These are phyloP conservation scores for Macroteleia sp. DNA, from an alignment of 2,888 invertebrate genomes.

Conservation along the genomic window DNA sequence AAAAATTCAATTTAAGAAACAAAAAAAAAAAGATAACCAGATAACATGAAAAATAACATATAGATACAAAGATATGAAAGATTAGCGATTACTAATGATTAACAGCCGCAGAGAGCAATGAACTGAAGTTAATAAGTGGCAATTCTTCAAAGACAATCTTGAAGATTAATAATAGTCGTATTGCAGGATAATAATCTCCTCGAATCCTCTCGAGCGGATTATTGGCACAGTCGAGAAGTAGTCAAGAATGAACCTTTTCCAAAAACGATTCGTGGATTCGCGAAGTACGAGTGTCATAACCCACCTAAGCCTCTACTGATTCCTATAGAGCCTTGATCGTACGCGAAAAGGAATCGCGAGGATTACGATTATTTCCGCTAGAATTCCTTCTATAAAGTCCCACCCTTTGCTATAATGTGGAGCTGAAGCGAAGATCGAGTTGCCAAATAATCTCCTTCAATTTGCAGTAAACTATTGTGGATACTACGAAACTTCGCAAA, in stretches of 20 bases:
- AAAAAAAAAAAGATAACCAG: too few species aligned
- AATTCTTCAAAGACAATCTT: constrained; percentile 53
- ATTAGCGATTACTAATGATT: constrained; percentile 32
- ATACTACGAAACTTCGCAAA: constrained; percentile 23
- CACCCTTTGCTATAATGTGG: constrained; percentile 63
- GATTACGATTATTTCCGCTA: constrained; percentile 81
- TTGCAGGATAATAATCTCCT: constrained; percentile 40
- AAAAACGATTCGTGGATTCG: constrained; percentile 62
- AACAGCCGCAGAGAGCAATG: constrained; percentile 28
- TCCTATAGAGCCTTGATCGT: constrained; percentile 74
- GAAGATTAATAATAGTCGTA: constrained; percentile 51
- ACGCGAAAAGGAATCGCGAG: constrained; percentile 77
- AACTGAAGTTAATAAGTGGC: constrained; percentile 41
- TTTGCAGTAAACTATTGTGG: constrained; percentile 79
- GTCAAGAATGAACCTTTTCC: constrained; percentile 45
- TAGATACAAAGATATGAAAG: constrained; percentile 16
- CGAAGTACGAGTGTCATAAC: constrained; percentile 77
- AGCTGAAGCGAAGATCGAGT: constrained; percentile 70
- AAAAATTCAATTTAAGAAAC: too few species aligned
- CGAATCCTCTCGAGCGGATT: constrained; percentile 49
- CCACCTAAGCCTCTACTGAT: constrained; percentile 77
- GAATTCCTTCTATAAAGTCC: constrained; percentile 76
- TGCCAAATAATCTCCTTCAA: constrained; percentile 79
- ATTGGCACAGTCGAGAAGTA: constrained; percentile 43
- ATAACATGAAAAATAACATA: constrained; percentile 7